A percentile compares a stretch with the other conserved stretches of the same genome.
These are phyloP conservation scores for Clistopyga incitator DNA, from an alignment of 2,888 invertebrate genomes.

Conservation along the genomic window DNA sequence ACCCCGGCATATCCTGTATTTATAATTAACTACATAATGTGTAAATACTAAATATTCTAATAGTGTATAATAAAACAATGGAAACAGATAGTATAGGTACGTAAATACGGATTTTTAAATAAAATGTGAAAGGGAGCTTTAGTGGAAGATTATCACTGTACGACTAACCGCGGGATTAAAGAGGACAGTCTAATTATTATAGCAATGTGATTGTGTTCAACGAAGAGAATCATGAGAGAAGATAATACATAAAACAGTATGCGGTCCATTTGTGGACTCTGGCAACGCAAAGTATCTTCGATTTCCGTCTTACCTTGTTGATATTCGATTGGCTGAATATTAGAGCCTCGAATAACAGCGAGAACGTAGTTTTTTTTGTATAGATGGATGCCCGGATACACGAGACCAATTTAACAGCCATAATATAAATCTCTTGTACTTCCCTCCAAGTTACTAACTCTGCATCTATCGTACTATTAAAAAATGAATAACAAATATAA, in stretches of 20 bases:
- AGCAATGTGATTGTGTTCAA: conserved; percentile 59
- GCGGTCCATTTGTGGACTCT: conserved; percentile 20
- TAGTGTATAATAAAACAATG: conserved; percentile 75
- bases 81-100: conserved; percentile 65
- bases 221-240: conserved; percentile 42
- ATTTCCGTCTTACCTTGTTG: conserved; percentile 52
- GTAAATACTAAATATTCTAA: conserved; percentile 77
- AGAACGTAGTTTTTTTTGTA: conserved; percentile 30
- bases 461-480: conserved; percentile 45
- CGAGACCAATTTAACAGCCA: conserved; percentile 48
- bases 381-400: conserved; percentile 28
- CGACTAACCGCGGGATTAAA: conserved; percentile 40
- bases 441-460: conserved; percentile 47
- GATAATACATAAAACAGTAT: conserved; percentile 42
- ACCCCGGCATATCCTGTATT: conserved; percentile 77
- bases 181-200: conserved; percentile 49
- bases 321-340: conserved; percentile 46
- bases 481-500: conserved; percentile 15
- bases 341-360: conserved; percentile 36
- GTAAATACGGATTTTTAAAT: conserved; percentile 66
- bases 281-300: conserved; percentile 41
- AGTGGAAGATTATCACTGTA: conserved; percentile 61
- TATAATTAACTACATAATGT: conserved; percentile 73
- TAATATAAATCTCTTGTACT: conserved; percentile 38
- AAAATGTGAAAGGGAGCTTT: conserved; percentile 46